phyloP scores from a whole-genome alignment of 2,888 invertebrate genomes.

The Ecliptopera silaceata region DNA sequence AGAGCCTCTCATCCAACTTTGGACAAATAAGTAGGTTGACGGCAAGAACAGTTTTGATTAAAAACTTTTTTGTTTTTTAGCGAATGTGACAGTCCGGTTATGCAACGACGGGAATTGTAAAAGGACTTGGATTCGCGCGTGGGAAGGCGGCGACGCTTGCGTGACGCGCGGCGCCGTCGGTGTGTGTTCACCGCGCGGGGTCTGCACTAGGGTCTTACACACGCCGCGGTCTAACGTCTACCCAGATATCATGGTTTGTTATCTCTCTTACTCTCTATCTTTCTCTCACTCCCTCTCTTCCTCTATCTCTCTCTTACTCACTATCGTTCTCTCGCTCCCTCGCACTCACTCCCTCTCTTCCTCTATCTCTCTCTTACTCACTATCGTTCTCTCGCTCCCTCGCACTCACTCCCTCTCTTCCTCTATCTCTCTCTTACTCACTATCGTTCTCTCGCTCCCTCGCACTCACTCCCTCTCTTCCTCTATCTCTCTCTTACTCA shows the following conservation, averaged over 20 bases:
- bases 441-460: too few relatives aligned
- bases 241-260: constrained; percentile 58
- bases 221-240: constrained; percentile 62
- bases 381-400: too few relatives aligned
- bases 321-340: too few relatives aligned
- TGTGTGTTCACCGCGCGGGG: constrained; percentile 52
- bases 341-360: too few relatives aligned
- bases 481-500: too few relatives aligned
- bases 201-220: constrained; percentile 47
- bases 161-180: constrained; percentile 62
- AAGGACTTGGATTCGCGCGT: constrained; percentile 53
- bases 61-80: constrained; percentile 42
- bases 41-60: neutral
- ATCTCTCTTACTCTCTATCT: neutral
- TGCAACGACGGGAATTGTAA: constrained; percentile 49
- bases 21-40: too few relatives aligned
- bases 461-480: too few relatives aligned
- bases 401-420: too few relatives aligned
- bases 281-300: neutral
- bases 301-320: neutral
- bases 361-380: too few relatives aligned
- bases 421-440: too few relatives aligned
- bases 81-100: constrained; percentile 55
- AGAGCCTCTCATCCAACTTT: too few relatives aligned
- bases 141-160: constrained; percentile 58